A percentile compares a stretch with the other conserved stretches of the same genome.
Evolutionary conservation across 2,113 vertebrate genomes (phyloP).

Genomic region (Nothoprocta pentlandii): DNA sequence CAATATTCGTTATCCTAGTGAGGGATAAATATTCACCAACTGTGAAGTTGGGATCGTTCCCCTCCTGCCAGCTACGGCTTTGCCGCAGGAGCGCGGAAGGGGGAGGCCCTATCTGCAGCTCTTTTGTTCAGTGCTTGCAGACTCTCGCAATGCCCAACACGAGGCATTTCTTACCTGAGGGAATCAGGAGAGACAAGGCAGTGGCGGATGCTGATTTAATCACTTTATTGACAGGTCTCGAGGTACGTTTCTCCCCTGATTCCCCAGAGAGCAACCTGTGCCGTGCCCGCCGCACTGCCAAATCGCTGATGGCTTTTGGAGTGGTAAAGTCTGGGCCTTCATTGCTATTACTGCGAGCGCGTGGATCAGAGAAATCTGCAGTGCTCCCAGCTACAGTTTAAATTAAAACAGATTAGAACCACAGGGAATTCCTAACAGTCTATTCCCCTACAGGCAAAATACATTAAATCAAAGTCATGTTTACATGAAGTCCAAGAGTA

Average conservation of each 20-base stretch:
- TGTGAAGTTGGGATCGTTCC: not conserved
- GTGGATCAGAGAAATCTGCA: constrained; percentile 79
- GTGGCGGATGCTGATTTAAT: constrained; percentile 98
- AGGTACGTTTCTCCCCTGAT: constrained; percentile 86
- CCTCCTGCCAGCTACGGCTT: constrained; percentile 34
- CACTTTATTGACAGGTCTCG: constrained; percentile 94
- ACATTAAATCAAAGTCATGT: constrained; percentile 75
- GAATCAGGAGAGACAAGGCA: constrained; percentile 95
- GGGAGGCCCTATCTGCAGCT: constrained; percentile 36
- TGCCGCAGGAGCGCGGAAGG: not conserved
- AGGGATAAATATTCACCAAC: not conserved
- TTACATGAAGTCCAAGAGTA: constrained; percentile 73
- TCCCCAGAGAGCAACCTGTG: constrained; percentile 95
- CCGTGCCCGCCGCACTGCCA: constrained; percentile 92
- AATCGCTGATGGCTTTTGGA: constrained; percentile 95
- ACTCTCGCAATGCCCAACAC: constrained; percentile 48
- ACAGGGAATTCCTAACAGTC: constrained; percentile 73
- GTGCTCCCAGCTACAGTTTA: constrained; percentile 84
- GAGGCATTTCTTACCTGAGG: constrained; percentile 84
- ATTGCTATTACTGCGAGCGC: constrained; percentile 70
- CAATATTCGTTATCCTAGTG: not conserved
- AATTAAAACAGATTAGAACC: constrained; percentile 76
- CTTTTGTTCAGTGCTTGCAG: constrained; percentile 47
- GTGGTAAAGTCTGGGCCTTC: constrained; percentile 81
- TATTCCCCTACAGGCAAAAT: constrained; percentile 70